Evolutionary conservation across 2,888 invertebrate species (phyloP).

Genomic region (Deilephila porcellus): DNA sequence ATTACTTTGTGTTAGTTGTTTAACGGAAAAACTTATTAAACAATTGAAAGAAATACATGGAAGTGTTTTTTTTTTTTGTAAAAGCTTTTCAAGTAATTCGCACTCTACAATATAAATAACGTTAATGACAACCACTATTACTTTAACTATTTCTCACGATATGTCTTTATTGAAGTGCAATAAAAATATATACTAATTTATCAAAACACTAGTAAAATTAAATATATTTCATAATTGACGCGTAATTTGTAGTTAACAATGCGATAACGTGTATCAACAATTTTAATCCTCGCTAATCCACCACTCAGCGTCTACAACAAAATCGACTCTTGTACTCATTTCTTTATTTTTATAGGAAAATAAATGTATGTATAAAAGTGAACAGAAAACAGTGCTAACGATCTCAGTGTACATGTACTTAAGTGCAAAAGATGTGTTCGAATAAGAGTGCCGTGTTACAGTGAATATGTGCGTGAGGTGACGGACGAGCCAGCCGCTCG

Average conservation of each 20-base stretch:
- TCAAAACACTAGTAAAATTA: neutral
- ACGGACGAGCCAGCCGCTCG: conserved; percentile 62
- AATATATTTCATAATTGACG: neutral
- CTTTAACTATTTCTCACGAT: too few species aligned
- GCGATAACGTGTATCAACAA: neutral
- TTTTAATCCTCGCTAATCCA: neutral
- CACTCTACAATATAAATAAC: too few species aligned
- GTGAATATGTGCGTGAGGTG: conserved; percentile 76
- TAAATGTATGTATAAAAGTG: conserved; percentile 39
- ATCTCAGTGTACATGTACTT: conserved; percentile 61
- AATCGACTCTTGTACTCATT: conserved; percentile 50
- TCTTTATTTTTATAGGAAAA: conserved; percentile 43
- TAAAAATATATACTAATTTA: neutral
- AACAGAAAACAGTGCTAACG: conserved; percentile 49
- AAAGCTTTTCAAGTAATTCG: too few species aligned
- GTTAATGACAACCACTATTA: too few species aligned
- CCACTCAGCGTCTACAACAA: conserved; percentile 32
- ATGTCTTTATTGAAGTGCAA: neutral
- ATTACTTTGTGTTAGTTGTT: too few species aligned
- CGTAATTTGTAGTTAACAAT: conserved; percentile 27
- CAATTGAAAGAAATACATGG: too few species aligned
- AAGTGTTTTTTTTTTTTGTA: too few species aligned
- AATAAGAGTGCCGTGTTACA: conserved; percentile 58
- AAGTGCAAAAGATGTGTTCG: conserved; percentile 64
- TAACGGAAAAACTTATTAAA: too few species aligned